Evolutionary conservation across 2,888 invertebrate species (phyloP).

Genomic region (Galerucella nymphaeae): DNA sequence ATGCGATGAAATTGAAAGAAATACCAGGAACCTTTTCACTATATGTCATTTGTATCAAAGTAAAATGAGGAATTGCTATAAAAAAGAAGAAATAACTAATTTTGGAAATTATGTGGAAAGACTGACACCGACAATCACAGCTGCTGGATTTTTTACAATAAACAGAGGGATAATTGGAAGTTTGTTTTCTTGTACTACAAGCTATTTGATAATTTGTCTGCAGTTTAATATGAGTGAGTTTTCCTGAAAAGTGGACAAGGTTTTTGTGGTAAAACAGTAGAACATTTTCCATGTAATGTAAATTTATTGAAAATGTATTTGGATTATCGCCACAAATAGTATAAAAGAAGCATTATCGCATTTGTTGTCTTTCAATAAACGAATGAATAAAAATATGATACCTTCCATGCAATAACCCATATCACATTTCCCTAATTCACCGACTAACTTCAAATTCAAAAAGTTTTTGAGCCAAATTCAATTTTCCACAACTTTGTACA

Average conservation of each 20-base stretch:
- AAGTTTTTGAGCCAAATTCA: too few species aligned
- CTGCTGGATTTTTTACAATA: constrained; percentile 27
- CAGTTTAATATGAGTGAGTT: constrained; percentile 26
- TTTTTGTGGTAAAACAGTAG: too few species aligned
- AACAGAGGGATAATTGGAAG: constrained; percentile 21
- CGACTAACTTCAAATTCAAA: too few species aligned
- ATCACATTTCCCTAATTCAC: too few species aligned
- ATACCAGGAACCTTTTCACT: background rate
- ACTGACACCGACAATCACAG: constrained; percentile 24
- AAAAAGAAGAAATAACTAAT: constrained; percentile 19
- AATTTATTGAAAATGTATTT: too few species aligned
- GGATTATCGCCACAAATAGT: too few species aligned
- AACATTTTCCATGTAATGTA: too few species aligned
- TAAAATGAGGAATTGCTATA: background rate
- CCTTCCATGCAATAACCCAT: too few species aligned
- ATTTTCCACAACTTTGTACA: too few species aligned
- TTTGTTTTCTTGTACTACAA: constrained; percentile 27
- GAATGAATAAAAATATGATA: too few species aligned
- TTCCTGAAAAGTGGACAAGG: background rate
- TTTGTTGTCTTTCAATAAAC: too few species aligned
- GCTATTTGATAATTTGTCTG: constrained; percentile 34
- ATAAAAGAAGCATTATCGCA: too few species aligned
- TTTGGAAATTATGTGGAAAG: constrained; percentile 18
- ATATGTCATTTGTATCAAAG: constrained; percentile 11
- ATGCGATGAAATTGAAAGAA: constrained; percentile 23